Conservation (phyloP, 2,888 invertebrate species). For the Epinotia demarniana region DNA sequence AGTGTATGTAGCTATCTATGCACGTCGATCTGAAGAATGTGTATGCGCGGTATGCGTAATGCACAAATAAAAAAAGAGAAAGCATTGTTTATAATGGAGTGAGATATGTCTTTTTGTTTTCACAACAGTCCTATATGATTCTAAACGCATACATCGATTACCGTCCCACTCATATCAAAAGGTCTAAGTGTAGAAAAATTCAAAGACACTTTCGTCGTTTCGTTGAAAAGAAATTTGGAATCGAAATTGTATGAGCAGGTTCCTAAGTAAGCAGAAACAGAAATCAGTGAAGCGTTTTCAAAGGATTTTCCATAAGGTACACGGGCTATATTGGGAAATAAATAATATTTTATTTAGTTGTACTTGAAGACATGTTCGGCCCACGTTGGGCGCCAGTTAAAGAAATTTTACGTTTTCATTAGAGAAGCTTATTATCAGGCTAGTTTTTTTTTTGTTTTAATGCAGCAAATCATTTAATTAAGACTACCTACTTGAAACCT, state of each 20-base stretch:
- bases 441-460: too few relatives aligned
- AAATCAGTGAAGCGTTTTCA: conserved; percentile 40
- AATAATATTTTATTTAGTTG: conserved; percentile 33
- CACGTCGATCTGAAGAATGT: conserved; percentile 24
- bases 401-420: background rate
- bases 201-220: background rate
- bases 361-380: conserved; percentile 15
- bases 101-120: background rate
- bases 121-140: background rate
- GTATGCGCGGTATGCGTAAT: background rate
- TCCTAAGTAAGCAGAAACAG: conserved; percentile 23
- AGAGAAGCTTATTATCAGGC: background rate
- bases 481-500: too few relatives aligned
- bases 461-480: too few relatives aligned
- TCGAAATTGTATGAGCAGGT: conserved; percentile 19
- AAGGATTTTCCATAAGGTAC: conserved; percentile 28
- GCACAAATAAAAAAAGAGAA: background rate
- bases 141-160: background rate
- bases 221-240: background rate
- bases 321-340: conserved; percentile 15
- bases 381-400: conserved; percentile 39
- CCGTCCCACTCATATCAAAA: background rate
- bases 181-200: background rate
- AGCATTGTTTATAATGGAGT: background rate
- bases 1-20: conserved; percentile 5